phyloP scores from a whole-genome alignment of 2,888 invertebrate genomes.

The Saturnia pavonia region DNA sequence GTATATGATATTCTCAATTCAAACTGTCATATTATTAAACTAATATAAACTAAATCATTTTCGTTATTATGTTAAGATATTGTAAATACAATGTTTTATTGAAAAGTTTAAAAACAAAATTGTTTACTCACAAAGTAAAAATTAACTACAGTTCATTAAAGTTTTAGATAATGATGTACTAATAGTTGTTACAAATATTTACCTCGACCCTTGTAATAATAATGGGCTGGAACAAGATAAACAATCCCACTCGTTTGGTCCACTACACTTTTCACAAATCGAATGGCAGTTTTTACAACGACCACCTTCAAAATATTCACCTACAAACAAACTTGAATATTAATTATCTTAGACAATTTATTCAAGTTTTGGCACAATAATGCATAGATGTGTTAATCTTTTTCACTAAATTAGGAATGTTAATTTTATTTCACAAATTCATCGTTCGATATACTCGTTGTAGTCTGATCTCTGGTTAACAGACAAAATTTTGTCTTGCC shows the following conservation, averaged over 20 bases:
- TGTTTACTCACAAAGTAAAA: too few relatives aligned
- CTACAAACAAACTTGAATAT: slow-evolving; percentile 54
- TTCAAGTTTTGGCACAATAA: neutral
- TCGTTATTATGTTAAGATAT: too few relatives aligned
- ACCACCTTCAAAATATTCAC: slow-evolving; percentile 88
- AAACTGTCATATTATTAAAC: too few relatives aligned
- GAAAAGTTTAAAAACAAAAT: too few relatives aligned
- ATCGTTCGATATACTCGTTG: too few relatives aligned
- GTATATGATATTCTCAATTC: too few relatives aligned
- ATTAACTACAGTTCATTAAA: too few relatives aligned
- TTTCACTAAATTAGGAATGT: neutral
- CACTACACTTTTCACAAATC: slow-evolving; percentile 92
- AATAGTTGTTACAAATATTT: slow-evolving; percentile 34
- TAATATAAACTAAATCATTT: too few relatives aligned
- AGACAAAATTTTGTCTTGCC: neutral
- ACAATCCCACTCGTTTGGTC: slow-evolving; percentile 89
- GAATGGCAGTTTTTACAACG: slow-evolving; percentile 92
- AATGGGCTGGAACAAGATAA: slow-evolving; percentile 88
- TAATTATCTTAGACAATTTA: neutral
- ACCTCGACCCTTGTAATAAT: slow-evolving; percentile 85
- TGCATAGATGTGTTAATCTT: too few relatives aligned
- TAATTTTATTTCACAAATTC: too few relatives aligned
- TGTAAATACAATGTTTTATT: too few relatives aligned
- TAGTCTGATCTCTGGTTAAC: neutral
- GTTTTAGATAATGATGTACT: neutral